Evolutionary conservation across 2,113 vertebrate genomes (phyloP).

Genomic region (Cyprinodon brontotheroides): DNA sequence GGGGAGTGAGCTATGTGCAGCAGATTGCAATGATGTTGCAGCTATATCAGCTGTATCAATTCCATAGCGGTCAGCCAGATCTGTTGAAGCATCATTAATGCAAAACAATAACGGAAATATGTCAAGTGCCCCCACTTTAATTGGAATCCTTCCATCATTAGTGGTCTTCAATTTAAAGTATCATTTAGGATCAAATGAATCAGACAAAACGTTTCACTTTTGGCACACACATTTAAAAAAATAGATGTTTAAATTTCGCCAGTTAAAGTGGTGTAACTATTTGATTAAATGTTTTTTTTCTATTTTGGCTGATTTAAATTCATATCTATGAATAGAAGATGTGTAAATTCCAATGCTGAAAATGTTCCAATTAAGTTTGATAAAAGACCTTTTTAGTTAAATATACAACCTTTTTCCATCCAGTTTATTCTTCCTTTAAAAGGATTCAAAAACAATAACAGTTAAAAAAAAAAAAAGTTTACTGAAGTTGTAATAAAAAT

Average conservation of each 20-base stretch:
- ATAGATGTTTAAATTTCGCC: background rate
- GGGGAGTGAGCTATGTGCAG: background rate
- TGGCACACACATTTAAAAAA: background rate
- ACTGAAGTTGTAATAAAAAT: background rate
- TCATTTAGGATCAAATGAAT: background rate
- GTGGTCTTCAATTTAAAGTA: background rate
- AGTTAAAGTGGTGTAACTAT: background rate
- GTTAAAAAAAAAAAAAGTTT: background rate
- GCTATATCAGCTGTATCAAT: conserved; percentile 17
- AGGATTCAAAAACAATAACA: background rate
- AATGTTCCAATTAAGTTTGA: too few relatives aligned
- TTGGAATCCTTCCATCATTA: conserved; percentile 44
- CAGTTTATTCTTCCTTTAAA: background rate
- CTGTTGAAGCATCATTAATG: conserved; percentile 25
- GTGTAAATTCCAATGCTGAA: background rate
- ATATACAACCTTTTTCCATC: background rate
- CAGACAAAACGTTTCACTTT: background rate
- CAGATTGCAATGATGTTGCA: background rate
- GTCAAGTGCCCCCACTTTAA: conserved; percentile 34
- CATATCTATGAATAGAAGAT: background rate
- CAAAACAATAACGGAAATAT: background rate
- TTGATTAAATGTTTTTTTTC: background rate
- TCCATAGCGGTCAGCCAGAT: conserved; percentile 9
- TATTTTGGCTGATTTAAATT: background rate
- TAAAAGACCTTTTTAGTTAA: too few relatives aligned